Evolutionary conservation across 2,888 invertebrate genomes (phyloP).

Genomic region (Blera fallax): DNA sequence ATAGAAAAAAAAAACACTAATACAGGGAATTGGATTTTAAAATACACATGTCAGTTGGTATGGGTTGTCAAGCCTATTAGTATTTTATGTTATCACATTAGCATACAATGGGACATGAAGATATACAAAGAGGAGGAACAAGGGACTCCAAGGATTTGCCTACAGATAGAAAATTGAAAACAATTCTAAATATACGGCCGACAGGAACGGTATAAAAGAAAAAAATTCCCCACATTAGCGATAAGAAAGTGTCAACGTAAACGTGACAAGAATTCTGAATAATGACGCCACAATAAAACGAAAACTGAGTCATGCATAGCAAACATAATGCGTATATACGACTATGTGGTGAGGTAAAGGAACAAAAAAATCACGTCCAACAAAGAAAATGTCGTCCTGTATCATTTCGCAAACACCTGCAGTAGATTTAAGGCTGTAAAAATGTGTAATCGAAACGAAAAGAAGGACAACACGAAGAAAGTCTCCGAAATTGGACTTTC

Average conservation of each 20-base stretch:
- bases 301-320: constrained; percentile 46
- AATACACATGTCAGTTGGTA: background rate
- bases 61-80: background rate
- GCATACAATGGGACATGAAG: constrained; percentile 7
- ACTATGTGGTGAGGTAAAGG: background rate
- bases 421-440: constrained; percentile 12
- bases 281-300: constrained; percentile 39
- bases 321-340: constrained; percentile 10
- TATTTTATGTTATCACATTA: constrained; percentile 34
- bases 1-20: background rate
- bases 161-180: constrained; percentile 64
- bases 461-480: background rate
- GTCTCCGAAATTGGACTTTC: background rate
- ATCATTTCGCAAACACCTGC: constrained; percentile 55
- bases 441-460: background rate
- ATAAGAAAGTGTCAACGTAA: constrained; percentile 68
- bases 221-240: constrained; percentile 57
- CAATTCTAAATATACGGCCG: constrained; percentile 44
- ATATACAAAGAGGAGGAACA: background rate
- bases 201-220: constrained; percentile 5
- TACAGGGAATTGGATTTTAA: background rate
- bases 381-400: constrained; percentile 30
- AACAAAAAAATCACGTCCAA: constrained; percentile 54
- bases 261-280: constrained; percentile 64
- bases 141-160: background rate